Evolutionary conservation across 2,113 vertebrate genomes (phyloP).

Genomic region (Trogon surrucura): DNA sequence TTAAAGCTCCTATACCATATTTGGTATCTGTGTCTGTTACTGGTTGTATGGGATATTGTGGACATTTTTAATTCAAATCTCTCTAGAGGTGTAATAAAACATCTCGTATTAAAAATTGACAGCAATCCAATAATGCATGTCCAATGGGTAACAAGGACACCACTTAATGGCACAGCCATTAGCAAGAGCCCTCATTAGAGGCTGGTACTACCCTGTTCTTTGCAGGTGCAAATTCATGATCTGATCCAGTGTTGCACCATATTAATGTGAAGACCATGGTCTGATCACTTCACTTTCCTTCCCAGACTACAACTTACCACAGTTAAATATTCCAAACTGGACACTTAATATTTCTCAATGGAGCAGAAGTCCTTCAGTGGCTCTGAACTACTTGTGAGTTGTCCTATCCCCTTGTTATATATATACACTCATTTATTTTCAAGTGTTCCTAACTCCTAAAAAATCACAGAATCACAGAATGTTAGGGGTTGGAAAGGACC

Average conservation of each 20-base stretch:
- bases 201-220: background rate
- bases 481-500: too few relatives aligned
- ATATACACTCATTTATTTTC: background rate
- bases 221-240: background rate
- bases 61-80: background rate
- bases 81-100: background rate
- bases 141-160: background rate
- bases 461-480: background rate
- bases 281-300: background rate
- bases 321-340: background rate
- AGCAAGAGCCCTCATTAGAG: background rate
- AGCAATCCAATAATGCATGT: background rate
- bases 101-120: background rate
- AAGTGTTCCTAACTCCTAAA: background rate
- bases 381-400: background rate
- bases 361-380: background rate
- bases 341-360: background rate
- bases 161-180: background rate
- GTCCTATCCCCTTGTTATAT: background rate
- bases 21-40: background rate
- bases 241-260: background rate
- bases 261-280: background rate
- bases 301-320: background rate
- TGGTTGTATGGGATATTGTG: background rate
- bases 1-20: background rate